Percentiles rank a stretch among this genome's conserved stretches.
Conservation (phyloP, 2,113 vertebrate genomes). For the Arizona elegans region DNA sequence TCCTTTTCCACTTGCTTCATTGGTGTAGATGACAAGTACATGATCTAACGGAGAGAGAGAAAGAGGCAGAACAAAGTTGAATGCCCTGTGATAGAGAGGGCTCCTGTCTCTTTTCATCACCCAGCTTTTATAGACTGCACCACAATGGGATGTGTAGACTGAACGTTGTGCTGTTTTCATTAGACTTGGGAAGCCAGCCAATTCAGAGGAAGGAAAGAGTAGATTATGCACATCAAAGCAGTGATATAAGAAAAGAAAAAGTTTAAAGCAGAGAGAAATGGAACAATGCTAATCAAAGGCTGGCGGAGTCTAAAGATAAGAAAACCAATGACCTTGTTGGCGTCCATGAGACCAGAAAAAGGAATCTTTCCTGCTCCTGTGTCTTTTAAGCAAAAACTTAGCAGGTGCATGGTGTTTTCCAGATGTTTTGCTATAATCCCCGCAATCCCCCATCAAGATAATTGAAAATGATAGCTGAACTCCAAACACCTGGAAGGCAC, state of each 20-base stretch:
- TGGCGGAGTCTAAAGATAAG: background rate
- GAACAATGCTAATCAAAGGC: background rate
- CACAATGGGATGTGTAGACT: background rate
- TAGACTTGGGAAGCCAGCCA: background rate
- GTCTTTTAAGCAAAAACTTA: background rate
- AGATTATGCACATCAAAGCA: conserved; percentile 23
- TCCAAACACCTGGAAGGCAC: background rate
- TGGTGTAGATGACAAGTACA: background rate
- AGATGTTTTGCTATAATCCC: background rate
- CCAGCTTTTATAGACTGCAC: background rate
- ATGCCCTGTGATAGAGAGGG: conserved; percentile 1
- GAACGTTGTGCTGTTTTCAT: conserved; percentile 22
- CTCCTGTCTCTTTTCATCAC: background rate
- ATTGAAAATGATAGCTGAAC: background rate
- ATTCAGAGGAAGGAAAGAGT: conserved; percentile 33
- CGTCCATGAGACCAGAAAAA: background rate
- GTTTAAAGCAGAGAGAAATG: background rate
- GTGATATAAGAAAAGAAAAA: background rate
- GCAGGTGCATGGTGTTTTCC: background rate
- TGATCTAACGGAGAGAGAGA: background rate
- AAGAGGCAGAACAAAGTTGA: background rate
- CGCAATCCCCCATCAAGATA: background rate
- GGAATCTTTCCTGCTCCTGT: background rate
- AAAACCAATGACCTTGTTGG: background rate
- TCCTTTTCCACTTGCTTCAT: conserved; percentile 4